Conservation (phyloP, 2,888 invertebrate species). For the Leptura quadrifasciata region DNA sequence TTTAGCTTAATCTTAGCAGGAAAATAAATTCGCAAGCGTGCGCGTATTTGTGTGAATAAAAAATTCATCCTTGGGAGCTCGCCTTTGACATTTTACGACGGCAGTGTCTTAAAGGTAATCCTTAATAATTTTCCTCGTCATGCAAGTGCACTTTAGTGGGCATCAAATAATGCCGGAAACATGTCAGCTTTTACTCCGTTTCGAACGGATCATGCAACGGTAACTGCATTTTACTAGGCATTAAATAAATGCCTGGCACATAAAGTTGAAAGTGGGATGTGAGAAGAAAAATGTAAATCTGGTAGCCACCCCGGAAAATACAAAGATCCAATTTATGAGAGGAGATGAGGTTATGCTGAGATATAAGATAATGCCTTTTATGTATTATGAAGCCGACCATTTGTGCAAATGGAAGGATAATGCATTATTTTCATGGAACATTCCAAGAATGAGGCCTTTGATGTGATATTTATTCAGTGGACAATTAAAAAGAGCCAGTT, state of each 20-base stretch:
- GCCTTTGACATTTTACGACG: neutral
- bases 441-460: neutral
- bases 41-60: neutral
- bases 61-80: neutral
- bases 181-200: neutral
- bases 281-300: neutral
- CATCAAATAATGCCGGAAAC: neutral
- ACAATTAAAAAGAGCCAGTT: slow-evolving; percentile 6
- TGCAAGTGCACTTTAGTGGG: neutral
- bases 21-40: neutral
- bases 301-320: neutral
- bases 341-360: neutral
- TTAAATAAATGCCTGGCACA: neutral
- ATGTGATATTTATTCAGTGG: slow-evolving; percentile 9
- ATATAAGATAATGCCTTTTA: neutral
- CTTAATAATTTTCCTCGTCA: too few species aligned
- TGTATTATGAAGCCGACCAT: neutral
- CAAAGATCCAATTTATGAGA: slow-evolving; percentile 3
- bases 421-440: slow-evolving; percentile 1
- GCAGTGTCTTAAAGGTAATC: too few species aligned
- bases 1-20: neutral
- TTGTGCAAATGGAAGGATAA: slow-evolving; percentile 2
- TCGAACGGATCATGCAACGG: neutral
- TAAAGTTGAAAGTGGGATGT: neutral
- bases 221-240: neutral